Base-by-base conservation (phyloP, 2,797 vertebrate genomes). In the Mareca penelope region DNA sequence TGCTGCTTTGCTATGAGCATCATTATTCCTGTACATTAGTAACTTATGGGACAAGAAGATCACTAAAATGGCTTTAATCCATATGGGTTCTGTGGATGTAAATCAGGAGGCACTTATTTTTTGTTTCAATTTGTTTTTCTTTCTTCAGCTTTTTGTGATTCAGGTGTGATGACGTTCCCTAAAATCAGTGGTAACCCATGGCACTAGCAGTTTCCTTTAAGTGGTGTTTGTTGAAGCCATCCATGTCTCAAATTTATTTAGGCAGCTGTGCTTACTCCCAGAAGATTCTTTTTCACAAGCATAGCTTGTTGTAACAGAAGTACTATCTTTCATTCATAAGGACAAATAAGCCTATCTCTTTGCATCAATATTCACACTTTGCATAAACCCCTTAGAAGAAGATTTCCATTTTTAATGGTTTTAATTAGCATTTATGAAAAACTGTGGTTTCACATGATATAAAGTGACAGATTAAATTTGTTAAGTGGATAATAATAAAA, bases 401-500 rank as follows among this genome's bases (percentile, higher is more conserved):
- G 88, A 97, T 96, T 97, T 95, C 95, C 93, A 95, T 97, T 97
- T 96, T 96, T 97, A 96, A 97, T 96, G 76, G 87, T 86, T 95
- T 96, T 95, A 97, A 97, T 97, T 97, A 97, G 88, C 96, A 94
- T 96, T 96, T 95, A 80, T 96, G 88, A 90, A 97, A 96, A 97
- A 92, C 81, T 79, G 81, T 89, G 91, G 91, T 97, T 97, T 96
- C 92, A 94, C 92, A 95, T 94, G 92, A 94, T 96, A 94, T 90
- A 97, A 97, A 96, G 94, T 24, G 84, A 96, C 96, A 97, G 95
- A 97, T 96, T 96, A 97, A 97, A 97, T 96, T 96, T 94, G 91
- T 96, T 95, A 97, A 97, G 95, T 97, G 96, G 96, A 85, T 97
- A 96, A 95, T 96, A 97, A 97, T 97, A 96, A 96, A 95, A 95